Base-by-base conservation (phyloP, 2,888 invertebrate species). In the Lasius fuliginosus region DNA sequence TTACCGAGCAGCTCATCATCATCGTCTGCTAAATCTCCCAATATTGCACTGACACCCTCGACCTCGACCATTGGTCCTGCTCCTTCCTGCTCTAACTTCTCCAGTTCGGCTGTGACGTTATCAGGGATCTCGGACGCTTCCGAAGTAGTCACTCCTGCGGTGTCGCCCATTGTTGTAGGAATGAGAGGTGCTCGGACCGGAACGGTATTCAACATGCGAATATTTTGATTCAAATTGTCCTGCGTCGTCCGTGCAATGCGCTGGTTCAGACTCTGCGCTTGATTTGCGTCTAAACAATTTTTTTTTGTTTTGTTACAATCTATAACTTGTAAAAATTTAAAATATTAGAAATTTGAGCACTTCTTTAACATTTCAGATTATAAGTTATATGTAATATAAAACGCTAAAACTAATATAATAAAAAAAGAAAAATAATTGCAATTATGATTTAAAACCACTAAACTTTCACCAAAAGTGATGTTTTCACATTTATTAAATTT, bases 21-120 rank as follows among this genome's bases (percentile, higher is more conserved):
- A 89, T 98, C 98, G 79, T 98, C 97, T 5, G 97, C 98, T 65
- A 98, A 95, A 27, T 98, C 98, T 62, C 97, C 98, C 60, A 98
- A 95, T 92, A 98, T 97, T 94, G 98, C 98, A 88, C 97, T 96
- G 81, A 98, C 98, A 58, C 96, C 96, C 94, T 97, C 97, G 73
- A 96, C 95, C 93, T 96, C 96, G 2, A 95, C 96, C 93, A 96
- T 95, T 18, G 95, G 95, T 65, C 96, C 96, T 83, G 77, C 77
- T n/a, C 96, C 96, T 94, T 97, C 97, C 90, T 97, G 96, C 92
- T 97, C 97, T 30, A 97, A 93, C 92, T 97, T 97, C 91, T 97
- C 97, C 53, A 97, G 94, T 92, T 97, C 97, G 6, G 96, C 97
- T 0, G 97, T 96, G 5, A 97, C 97, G 91, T 96, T 96, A 90